Evolutionary conservation across 2,797 vertebrate species (phyloP), one percentile per base, ranked within the genome.

Genomic region (Poecilia wingei): DNA sequence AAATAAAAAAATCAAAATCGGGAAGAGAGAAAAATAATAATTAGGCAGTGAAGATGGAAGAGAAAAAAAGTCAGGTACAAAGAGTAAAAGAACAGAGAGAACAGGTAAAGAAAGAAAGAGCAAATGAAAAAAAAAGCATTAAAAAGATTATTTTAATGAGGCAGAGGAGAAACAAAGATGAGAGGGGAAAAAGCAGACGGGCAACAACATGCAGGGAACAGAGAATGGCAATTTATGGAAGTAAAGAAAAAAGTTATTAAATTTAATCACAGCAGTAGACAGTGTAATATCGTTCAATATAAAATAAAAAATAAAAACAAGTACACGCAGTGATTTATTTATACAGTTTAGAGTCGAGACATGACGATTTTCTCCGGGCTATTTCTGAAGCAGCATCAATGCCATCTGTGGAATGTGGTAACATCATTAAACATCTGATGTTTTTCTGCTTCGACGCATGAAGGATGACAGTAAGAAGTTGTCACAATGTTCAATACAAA

Each of bases 361-460:
- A 25, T 25, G 47, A 13, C 28, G 2, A 59, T 82, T 61, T 77
- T 22, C 45, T 79, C 12, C 0, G 2, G 41, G n/a, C 28, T 75
- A 16, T 79, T 76, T 77, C 39, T 72, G 28, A 77, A 78, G 80
- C 80, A 55, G 74, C 71, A 61, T 8, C 39, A 28, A 16, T 43
- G 76, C 55, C 76, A 72, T 59, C 76, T 75, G 74, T 78, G 82
- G 57, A 82, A 86, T 82, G 83, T 79, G n/a, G 59, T 85, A 55
- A 82, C 84, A 82, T 79, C 75, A 77, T 77, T 75, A 82, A 84
- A 81, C 45, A 47, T 57, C 80, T 74, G 68, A 45, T 76, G 74
- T 84, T 85, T 82, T 71, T 47, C 66, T 57, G 59, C 71, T 79
- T 69, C 64, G 77, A 76, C 74, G 72, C 77, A 75, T 79, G 51